Conservation (phyloP, 2,888 invertebrate genomes). For the Himalopsyche anomala region DNA sequence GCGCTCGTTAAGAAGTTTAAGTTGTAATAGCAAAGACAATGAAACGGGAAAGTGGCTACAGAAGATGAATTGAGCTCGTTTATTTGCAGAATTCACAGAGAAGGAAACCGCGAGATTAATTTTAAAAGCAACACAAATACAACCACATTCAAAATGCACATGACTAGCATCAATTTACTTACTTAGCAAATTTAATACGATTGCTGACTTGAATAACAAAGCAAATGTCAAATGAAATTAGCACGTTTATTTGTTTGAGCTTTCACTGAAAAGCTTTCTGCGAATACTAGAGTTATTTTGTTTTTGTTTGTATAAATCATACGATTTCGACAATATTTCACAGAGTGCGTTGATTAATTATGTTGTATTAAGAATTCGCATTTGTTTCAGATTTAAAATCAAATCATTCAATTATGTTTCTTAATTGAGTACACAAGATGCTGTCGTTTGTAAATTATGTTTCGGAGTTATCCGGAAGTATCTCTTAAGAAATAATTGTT, state of each 20-base stretch:
- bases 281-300: conserved; percentile 10
- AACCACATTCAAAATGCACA: conserved; percentile 27
- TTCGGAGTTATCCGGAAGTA: too few relatives aligned
- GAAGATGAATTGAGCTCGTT: conserved; percentile 55
- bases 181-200: conserved; percentile 39
- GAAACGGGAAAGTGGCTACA: conserved; percentile 50
- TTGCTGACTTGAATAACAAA: conserved; percentile 39
- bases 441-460: background rate
- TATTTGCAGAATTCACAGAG: conserved; percentile 46
- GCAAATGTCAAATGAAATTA: conserved; percentile 38
- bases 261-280: conserved; percentile 3
- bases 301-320: background rate
- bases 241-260: conserved; percentile 35
- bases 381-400: background rate
- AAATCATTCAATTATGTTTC: background rate
- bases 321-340: background rate
- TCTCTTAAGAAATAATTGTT: too few relatives aligned
- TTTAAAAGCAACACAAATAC: conserved; percentile 47
- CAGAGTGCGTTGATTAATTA: background rate
- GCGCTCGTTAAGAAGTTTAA: conserved; percentile 32
- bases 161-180: conserved; percentile 4
- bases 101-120: conserved; percentile 50
- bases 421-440: background rate
- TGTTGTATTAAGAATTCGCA: background rate
- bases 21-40: conserved; percentile 48